Evolutionary conservation across 2,113 vertebrate species (phyloP), one percentile per base, ranked within the genome.

Genomic region (Vulpes vulpes): DNA sequence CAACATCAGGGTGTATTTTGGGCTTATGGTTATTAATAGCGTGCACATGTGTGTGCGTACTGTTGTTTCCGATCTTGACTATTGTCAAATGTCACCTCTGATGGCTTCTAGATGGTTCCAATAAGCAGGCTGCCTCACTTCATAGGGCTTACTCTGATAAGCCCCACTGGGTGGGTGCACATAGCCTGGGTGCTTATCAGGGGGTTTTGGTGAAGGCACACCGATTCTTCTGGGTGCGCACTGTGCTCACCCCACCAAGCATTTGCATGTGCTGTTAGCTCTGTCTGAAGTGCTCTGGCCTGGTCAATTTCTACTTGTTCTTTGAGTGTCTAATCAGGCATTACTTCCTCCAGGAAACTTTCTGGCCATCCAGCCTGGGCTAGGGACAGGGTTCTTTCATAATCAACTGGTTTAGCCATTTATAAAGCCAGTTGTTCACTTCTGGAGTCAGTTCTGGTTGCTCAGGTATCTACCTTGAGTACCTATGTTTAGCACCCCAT

Each of bases 321-420:
- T 94, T 89, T 17, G 57, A 65, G 59, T 78, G 81, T 91, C 91
- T 94, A 67, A 78, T 85, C 60, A 85, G 69, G 16, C 49, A 11
- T 94, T 65, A 53, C 78, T 96, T 97, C 96, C 91, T 95, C 11
- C 14, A 86, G 97, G 81, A 93, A 94, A 20, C 16, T 84, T 59
- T 49, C 53, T 67, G n/a, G n/a, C 59, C 49, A 43, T 62, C 38
- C 65, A 71, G 32, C 67, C 74, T 22, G 51, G 78, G 5, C 35
- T 57, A 25, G 16, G 32, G 12, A 59, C 32, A 65, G 12, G 43
- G 2, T 55, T 87, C 71, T 91, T 88, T 91, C 30, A 14, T 38
- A 49, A 76, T 81, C 32, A 62, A 53, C 11, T 32, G 55, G 27
- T 5, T 9, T 32, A 22, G 57, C 53, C 90, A 55, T n/a, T 90